Conservation (phyloP, 2,888 invertebrate genomes). For the Leptinotarsa peninsularis region DNA sequence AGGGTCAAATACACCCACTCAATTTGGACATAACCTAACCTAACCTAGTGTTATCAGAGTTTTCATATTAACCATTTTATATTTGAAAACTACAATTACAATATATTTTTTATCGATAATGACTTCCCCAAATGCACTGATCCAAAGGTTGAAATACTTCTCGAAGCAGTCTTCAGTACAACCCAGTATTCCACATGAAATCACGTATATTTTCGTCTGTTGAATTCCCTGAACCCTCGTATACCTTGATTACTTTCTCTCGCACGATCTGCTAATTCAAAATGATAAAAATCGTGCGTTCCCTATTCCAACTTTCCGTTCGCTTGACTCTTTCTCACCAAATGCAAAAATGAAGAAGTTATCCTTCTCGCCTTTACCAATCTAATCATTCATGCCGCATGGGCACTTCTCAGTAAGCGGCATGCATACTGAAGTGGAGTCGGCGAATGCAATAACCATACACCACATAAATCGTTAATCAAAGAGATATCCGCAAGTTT, state of each 20-base stretch:
- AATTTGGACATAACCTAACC: no score
- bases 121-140: no score
- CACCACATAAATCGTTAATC: constrained; percentile 36
- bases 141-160: no score
- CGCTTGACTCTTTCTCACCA: neutral
- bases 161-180: no score
- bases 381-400: constrained; percentile 28
- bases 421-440: constrained; percentile 29
- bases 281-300: neutral
- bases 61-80: no score
- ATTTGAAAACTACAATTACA: no score
- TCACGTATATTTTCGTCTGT: no score
- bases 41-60: no score
- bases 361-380: constrained; percentile 16
- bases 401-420: constrained; percentile 23
- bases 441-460: constrained; percentile 33
- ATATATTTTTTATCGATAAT: no score
- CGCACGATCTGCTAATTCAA: neutral
- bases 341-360: constrained; percentile 24
- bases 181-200: no score
- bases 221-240: neutral
- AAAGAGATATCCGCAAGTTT: constrained; percentile 34
- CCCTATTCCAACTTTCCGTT: neutral
- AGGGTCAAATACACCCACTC: no score
- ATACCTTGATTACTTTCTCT: neutral